Evolutionary conservation across 2,797 vertebrate genomes (phyloP).

Genomic region (Setipinna tenuifilis): DNA sequence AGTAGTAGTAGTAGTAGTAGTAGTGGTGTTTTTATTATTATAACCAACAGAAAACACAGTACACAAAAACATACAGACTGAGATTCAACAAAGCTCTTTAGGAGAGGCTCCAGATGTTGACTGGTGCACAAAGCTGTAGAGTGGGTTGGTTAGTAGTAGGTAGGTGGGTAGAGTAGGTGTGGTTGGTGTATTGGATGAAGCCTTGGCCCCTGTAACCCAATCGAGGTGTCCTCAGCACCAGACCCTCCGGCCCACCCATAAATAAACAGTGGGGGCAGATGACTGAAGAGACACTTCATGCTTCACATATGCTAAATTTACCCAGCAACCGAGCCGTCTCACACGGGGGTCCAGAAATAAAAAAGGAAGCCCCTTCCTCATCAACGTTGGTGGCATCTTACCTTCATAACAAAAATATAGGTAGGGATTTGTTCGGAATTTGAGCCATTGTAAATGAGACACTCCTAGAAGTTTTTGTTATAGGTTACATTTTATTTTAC

Average conservation of each 20-base stretch:
- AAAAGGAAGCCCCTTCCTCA: neutral
- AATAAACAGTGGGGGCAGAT: slow-evolving; percentile 26
- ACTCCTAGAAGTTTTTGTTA: too few relatives aligned
- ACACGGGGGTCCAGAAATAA: neutral
- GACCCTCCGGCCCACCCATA: neutral
- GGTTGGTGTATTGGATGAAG: slow-evolving; percentile 12
- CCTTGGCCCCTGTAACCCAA: slow-evolving; percentile 17
- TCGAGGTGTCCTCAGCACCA: neutral
- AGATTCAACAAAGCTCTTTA: too few relatives aligned
- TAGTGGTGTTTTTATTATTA: too few relatives aligned
- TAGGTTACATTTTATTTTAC: too few relatives aligned
- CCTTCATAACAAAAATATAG: neutral
- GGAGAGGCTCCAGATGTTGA: neutral
- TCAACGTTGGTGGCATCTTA: neutral
- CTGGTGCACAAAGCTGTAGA: neutral
- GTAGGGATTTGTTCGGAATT: too few relatives aligned
- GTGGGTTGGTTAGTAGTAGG: neutral
- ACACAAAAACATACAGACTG: too few relatives aligned
- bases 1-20: too few relatives aligned
- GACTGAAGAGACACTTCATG: neutral
- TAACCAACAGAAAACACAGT: too few relatives aligned
- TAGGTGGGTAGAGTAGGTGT: neutral
- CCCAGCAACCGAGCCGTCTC: slow-evolving; percentile 16
- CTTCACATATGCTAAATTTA: slow-evolving; percentile 20
- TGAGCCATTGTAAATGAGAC: too few relatives aligned